Evolutionary conservation across 2,888 invertebrate species (phyloP).

Genomic region (Chloroclystis v-ata): DNA sequence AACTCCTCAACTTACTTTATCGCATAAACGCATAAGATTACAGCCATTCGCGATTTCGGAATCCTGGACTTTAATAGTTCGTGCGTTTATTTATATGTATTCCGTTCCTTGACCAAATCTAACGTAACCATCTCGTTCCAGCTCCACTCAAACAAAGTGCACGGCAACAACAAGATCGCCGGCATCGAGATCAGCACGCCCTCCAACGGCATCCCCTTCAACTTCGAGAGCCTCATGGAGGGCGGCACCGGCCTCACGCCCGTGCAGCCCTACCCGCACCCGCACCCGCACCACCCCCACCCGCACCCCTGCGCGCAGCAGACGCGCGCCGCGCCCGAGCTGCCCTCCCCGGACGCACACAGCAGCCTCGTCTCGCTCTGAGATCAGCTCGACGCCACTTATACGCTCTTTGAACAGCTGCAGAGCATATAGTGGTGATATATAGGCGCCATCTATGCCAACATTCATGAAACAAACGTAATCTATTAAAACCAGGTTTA

Average conservation of each 20-base stretch:
- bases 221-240: conserved; percentile 95
- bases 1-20: too few species aligned
- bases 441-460: background rate
- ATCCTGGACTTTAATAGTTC: too few species aligned
- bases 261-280: conserved; percentile 81
- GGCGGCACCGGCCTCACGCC: conserved; percentile 95
- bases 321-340: conserved; percentile 83
- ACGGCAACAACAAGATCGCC: conserved; percentile 80
- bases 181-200: conserved; percentile 93
- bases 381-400: conserved; percentile 46
- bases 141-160: conserved; percentile 70
- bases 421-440: conserved; percentile 9
- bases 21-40: too few species aligned
- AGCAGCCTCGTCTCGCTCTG: conserved; percentile 91
- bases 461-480: too few species aligned
- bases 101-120: too few species aligned
- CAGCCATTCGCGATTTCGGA: too few species aligned
- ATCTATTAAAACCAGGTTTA: too few species aligned
- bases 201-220: conserved; percentile 91
- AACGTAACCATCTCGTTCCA: conserved; percentile 35
- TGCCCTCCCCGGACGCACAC: conserved; percentile 86
- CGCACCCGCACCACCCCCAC: conserved; percentile 85
- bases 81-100: too few species aligned
- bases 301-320: conserved; percentile 88
- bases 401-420: conserved; percentile 33